phyloP scores from a whole-genome alignment of 2,888 invertebrate species.

The Lepidochitona cinerea region DNA sequence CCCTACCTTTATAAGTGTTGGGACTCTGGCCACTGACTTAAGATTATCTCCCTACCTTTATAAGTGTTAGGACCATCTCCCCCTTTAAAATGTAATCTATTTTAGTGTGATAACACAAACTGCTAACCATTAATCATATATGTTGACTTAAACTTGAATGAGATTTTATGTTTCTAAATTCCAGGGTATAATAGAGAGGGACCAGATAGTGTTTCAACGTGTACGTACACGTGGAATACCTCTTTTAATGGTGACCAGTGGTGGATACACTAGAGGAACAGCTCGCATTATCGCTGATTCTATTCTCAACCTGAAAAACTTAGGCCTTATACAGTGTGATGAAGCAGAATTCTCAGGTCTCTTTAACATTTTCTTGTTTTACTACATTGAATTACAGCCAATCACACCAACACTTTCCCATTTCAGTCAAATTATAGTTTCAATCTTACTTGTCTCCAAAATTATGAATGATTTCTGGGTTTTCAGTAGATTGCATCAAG shows the following conservation, averaged over 20 bases:
- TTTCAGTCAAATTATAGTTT: too few species aligned
- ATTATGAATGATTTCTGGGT: too few species aligned
- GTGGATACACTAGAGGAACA: constrained; percentile 85
- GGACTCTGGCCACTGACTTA: too few species aligned
- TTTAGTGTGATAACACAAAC: neutral
- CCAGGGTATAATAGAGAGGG: constrained; percentile 87
- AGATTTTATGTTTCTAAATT: constrained; percentile 2
- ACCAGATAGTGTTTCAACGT: constrained; percentile 85
- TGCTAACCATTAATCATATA: neutral
- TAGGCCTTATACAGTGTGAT: constrained; percentile 65
- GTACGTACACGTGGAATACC: constrained; percentile 78
- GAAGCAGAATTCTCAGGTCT: constrained; percentile 40
- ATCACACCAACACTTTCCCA: too few species aligned
- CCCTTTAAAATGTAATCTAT: too few species aligned
- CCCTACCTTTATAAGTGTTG: too few species aligned
- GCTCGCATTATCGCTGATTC: constrained; percentile 88
- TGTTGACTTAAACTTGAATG: neutral
- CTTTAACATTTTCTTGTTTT: too few species aligned
- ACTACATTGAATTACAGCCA: too few species aligned
- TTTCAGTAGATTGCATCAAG: too few species aligned
- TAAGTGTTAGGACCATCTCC: too few species aligned
- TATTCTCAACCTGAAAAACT: constrained; percentile 81
- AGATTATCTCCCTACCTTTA: too few species aligned
- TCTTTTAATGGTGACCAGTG: constrained; percentile 89
- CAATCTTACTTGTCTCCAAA: too few species aligned